Evolutionary conservation across 35 echinoderm and acorn worm genomes (phyloP).

Genomic region (Patiria miniata): DNA sequence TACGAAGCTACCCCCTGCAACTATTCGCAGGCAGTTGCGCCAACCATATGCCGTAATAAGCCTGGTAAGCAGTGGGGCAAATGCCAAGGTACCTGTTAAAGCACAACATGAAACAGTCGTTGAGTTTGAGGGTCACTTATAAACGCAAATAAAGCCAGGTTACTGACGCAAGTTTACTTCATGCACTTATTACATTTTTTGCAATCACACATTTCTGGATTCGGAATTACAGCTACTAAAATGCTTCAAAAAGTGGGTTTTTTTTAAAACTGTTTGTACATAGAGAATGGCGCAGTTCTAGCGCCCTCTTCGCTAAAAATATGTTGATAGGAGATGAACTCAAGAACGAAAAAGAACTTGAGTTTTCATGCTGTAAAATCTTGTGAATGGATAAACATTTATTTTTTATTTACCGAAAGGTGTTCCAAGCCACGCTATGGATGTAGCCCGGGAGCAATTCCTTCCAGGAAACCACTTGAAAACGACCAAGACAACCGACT

Average conservation of each 20-base stretch:
- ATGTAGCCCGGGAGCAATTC: neutral
- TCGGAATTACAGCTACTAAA: neutral
- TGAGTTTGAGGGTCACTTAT: neutral
- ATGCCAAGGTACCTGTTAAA: neutral
- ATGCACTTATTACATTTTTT: no score
- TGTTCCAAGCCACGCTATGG: neutral
- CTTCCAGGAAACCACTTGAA: no score
- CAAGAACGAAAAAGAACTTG: no score
- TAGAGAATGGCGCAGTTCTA: neutral
- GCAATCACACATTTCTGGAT: neutral
- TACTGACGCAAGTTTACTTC: no score
- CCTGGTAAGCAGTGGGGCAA: neutral
- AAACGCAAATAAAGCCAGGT: no score
- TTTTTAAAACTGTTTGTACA: neutral
- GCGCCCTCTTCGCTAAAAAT: neutral
- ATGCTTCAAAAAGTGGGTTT: neutral
- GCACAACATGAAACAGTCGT: neutral
- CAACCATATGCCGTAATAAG: neutral
- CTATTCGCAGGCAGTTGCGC: neutral
- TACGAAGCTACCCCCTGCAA: neutral
- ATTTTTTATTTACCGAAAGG: neutral
- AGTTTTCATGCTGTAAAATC: no score
- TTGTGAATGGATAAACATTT: neutral
- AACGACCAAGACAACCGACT: no score
- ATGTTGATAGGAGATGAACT: no score